Conservation (phyloP, 2,888 invertebrate genomes). For the Pollenia amentaria region DNA sequence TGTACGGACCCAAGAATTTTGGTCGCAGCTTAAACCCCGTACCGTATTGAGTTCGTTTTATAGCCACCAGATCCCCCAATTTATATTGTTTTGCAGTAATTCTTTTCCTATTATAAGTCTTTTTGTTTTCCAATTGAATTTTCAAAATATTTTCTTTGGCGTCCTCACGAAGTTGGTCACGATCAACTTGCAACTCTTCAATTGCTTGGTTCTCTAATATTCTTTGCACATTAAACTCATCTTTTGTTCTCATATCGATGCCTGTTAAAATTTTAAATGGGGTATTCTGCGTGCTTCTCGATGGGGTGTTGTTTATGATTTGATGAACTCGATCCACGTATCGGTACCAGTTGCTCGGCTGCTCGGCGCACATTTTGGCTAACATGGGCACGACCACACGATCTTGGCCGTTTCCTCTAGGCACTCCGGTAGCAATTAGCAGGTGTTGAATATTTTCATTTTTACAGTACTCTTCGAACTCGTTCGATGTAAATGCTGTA, state of each 20-base stretch:
- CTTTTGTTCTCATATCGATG: conserved; percentile 6
- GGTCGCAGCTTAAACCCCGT: conserved; percentile 52
- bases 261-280: conserved; percentile 15
- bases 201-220: background rate
- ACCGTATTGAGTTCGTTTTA: conserved; percentile 62
- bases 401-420: conserved; percentile 6
- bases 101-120: conserved; percentile 44
- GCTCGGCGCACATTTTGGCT: conserved; percentile 19
- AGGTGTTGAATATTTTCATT: conserved; percentile 77
- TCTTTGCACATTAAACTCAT: background rate
- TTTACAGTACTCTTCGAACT: conserved; percentile 79
- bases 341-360: conserved; percentile 11
- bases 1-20: conserved; percentile 65
- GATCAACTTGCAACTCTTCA: conserved; percentile 2
- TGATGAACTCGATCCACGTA: conserved; percentile 23
- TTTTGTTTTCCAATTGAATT: conserved; percentile 45
- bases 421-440: conserved; percentile 77
- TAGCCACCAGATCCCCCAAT: conserved; percentile 47
- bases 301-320: conserved; percentile 7
- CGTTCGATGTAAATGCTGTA: conserved; percentile 58
- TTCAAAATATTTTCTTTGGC: background rate
- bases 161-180: conserved; percentile 5
- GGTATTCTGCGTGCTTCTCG: conserved; percentile 26
- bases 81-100: conserved; percentile 39
- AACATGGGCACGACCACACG: conserved; percentile 8